phyloP scores from a whole-genome alignment of 2,888 invertebrate genomes.

The Hipparchia semele region DNA sequence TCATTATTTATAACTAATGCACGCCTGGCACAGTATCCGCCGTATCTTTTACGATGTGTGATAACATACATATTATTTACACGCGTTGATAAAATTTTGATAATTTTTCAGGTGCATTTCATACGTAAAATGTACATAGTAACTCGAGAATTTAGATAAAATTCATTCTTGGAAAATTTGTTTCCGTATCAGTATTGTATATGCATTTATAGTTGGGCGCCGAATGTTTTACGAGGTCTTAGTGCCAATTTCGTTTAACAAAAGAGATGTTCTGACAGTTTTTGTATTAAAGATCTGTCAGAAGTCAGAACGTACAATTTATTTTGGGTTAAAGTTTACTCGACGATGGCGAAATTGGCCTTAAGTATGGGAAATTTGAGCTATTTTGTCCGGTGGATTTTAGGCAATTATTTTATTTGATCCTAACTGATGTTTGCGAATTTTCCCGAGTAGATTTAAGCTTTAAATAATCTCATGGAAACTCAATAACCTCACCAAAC shows the following conservation, averaged over 20 bases:
- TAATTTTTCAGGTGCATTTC: constrained; percentile 11
- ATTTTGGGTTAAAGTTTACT: too few relatives aligned
- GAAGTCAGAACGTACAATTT: too few relatives aligned
- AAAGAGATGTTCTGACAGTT: too few relatives aligned
- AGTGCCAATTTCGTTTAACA: not conserved
- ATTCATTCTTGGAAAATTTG: not conserved
- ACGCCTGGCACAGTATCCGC: not conserved
- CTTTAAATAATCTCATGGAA: too few relatives aligned
- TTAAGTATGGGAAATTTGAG: too few relatives aligned
- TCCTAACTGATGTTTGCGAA: too few relatives aligned
- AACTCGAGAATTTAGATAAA: constrained; percentile 3
- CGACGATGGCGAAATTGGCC: too few relatives aligned
- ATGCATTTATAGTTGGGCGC: not conserved
- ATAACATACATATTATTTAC: constrained; percentile 9
- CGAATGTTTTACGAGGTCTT: not conserved
- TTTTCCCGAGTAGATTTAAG: too few relatives aligned
- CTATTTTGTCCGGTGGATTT: too few relatives aligned
- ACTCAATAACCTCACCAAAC: too few relatives aligned
- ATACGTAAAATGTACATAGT: not conserved
- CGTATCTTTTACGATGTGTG: not conserved
- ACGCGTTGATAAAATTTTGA: constrained; percentile 5
- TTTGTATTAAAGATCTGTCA: too few relatives aligned
- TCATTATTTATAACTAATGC: not conserved
- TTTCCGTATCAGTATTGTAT: not conserved
- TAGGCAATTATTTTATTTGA: too few relatives aligned